Evolutionary conservation across 1,140 invertebrate species (phyloP).

Genomic region (Ditylenchus dipsaci): DNA sequence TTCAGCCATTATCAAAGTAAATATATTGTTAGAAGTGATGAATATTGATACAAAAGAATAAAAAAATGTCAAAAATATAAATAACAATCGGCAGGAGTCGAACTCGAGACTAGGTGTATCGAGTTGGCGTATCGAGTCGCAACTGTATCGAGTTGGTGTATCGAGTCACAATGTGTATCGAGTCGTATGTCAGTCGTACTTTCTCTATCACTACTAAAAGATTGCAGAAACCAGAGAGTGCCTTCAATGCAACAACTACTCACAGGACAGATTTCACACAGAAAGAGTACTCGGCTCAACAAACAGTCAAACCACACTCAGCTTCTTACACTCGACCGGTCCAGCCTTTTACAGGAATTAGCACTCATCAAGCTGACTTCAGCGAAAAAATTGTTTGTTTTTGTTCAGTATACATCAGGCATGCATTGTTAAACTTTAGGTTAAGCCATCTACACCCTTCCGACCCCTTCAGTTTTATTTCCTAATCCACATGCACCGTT

Average conservation of each 20-base stretch:
- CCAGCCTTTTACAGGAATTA: slow-evolving; percentile 2
- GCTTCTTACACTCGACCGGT: neutral
- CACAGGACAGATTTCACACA: slow-evolving; percentile 2
- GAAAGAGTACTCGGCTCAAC: neutral
- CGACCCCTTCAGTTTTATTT: neutral
- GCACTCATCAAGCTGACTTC: slow-evolving; percentile 4
- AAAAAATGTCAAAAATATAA: no score
- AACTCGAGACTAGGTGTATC: no score
- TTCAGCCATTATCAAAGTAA: no score
- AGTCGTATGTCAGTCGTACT: no score
- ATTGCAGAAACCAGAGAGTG: slow-evolving; percentile 3
- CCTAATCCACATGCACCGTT: neutral
- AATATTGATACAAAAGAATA: no score
- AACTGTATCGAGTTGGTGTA: no score
- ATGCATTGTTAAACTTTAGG: neutral
- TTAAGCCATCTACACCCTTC: neutral
- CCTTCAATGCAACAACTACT: slow-evolving; percentile 8
- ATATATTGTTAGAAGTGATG: no score
- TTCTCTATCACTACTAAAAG: no score
- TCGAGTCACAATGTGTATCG: no score
- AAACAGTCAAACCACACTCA: neutral
- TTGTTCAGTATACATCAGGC: neutral
- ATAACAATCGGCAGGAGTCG: no score
- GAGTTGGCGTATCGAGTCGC: no score
- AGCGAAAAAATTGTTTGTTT: neutral